These are phyloP conservation scores for Eudyptes chrysolophus DNA, from an alignment of 2,113 vertebrate genomes.

Conservation along the genomic window DNA sequence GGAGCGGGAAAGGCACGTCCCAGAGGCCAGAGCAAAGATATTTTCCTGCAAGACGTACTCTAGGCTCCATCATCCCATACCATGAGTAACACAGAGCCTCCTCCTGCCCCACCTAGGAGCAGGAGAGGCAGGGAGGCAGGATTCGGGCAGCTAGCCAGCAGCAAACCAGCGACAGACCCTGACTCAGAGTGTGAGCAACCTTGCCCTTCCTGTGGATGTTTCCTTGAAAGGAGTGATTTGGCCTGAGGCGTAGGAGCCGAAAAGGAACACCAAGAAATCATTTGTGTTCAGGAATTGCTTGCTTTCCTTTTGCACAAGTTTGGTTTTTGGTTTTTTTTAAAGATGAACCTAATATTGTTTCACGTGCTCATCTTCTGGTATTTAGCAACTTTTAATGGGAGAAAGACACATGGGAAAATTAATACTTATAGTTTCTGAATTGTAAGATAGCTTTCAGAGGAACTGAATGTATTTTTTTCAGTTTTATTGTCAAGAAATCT, in stretches of 20 bases:
- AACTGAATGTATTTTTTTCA: background rate
- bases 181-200: background rate
- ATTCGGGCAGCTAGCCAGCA: background rate
- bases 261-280: background rate
- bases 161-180: background rate
- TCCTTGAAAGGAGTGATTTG: constrained; percentile 18
- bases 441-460: background rate
- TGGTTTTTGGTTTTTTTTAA: background rate
- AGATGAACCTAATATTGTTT: background rate
- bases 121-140: background rate
- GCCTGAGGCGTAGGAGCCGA: background rate
- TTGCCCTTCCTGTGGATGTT: constrained; percentile 13
- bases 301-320: background rate
- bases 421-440: background rate
- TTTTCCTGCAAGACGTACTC: background rate
- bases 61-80: background rate
- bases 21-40: background rate
- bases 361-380: background rate
- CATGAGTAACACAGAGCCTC: background rate
- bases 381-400: background rate
- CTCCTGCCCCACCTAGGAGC: background rate
- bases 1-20: background rate
- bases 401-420: background rate
- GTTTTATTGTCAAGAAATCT: background rate
- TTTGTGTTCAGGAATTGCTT: background rate